Conservation (phyloP, 2,888 invertebrate genomes). For the Lydus trimaculatus region DNA sequence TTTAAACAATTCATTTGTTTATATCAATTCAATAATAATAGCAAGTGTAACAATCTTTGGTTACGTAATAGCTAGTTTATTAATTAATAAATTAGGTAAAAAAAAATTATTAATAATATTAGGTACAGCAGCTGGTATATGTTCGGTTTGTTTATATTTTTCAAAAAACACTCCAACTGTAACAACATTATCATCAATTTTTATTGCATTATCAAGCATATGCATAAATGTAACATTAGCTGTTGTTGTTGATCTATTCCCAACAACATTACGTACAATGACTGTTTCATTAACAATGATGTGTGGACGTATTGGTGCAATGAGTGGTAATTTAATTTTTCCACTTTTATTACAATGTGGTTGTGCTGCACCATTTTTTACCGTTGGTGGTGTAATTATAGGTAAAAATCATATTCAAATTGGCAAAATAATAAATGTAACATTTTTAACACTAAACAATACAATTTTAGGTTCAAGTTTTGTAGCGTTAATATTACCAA, state of each 20-base stretch:
- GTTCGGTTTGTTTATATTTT: constrained; percentile 30
- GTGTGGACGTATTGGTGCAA: constrained; percentile 74
- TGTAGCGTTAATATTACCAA: constrained; percentile 44
- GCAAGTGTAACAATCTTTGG: constrained; percentile 69
- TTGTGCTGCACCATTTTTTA: constrained; percentile 76
- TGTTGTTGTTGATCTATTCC: constrained; percentile 71
- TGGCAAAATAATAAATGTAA: no score
- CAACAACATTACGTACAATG: constrained; percentile 75
- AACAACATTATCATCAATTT: constrained; percentile 61
- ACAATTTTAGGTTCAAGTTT: constrained; percentile 44
- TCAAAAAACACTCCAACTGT: constrained; percentile 61
- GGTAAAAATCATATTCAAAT: no score
- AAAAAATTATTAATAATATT: constrained; percentile 47
- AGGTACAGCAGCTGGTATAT: constrained; percentile 21
- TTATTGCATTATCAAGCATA: constrained; percentile 65
- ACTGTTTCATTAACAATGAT: constrained; percentile 75
- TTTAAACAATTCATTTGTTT: constrained; percentile 60
- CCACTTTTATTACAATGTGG: constrained; percentile 73
- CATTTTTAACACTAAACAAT: no score
- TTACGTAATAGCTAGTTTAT: constrained; percentile 67
- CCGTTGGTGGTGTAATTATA: constrained; percentile 69
- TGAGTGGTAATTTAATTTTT: constrained; percentile 75
- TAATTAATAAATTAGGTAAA: constrained; percentile 64
- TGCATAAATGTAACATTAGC: constrained; percentile 69
- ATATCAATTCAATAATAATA: constrained; percentile 74